These are phyloP conservation scores for Crenichthys baileyi DNA, from an alignment of 2,797 vertebrate species.

Conservation along the genomic window DNA sequence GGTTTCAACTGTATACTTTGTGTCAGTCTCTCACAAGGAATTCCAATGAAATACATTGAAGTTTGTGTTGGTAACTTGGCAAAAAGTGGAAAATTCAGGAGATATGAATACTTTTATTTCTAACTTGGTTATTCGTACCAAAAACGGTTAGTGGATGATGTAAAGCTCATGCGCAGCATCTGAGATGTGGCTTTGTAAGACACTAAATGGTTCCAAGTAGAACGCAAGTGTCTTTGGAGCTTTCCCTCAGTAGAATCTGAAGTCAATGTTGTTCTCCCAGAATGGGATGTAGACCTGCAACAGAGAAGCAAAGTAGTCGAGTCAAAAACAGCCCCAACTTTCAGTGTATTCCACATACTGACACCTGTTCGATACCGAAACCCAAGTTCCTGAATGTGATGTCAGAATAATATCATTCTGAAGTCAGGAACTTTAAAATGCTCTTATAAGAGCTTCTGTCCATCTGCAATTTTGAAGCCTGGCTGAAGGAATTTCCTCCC, in stretches of 20 bases:
- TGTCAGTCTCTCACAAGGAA: neutral
- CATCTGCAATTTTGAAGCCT: neutral
- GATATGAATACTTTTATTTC: neutral
- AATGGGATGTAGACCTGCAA: neutral
- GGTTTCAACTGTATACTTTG: neutral
- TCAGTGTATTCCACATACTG: neutral
- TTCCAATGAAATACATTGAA: neutral
- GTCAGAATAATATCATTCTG: neutral
- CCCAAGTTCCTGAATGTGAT: neutral
- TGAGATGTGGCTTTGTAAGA: neutral
- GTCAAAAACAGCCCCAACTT: neutral
- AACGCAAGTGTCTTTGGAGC: neutral
- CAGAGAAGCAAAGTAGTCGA: neutral
- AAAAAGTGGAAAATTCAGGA: neutral
- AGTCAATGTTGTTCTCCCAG: neutral
- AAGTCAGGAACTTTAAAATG: conserved; percentile 1
- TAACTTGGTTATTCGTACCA: neutral
- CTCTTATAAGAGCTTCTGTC: neutral
- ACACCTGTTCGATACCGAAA: neutral
- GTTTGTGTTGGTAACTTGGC: neutral
- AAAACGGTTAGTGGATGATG: neutral
- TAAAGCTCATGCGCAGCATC: neutral
- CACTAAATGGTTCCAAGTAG: neutral
- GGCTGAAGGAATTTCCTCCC: neutral
- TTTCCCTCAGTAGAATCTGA: neutral